Percentiles rank a stretch among this genome's conserved stretches.
These are phyloP conservation scores for Hypercompe scribonia DNA, from an alignment of 2,888 invertebrate species.

Conservation along the genomic window DNA sequence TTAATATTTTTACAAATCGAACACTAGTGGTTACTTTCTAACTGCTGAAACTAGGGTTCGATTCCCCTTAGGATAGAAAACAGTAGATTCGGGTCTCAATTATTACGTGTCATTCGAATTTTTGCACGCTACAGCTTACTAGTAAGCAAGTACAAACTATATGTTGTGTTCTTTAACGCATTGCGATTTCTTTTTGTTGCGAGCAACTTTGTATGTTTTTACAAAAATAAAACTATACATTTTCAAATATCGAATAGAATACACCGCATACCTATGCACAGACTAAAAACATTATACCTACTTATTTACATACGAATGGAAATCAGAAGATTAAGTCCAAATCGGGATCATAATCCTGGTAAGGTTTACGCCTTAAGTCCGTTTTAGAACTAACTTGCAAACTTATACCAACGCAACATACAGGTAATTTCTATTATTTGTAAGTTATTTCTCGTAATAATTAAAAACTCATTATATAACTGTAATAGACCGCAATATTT, in stretches of 20 bases:
- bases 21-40: no score
- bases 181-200: background rate
- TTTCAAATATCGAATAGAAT: no score
- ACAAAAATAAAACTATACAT: background rate
- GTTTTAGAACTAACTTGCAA: background rate
- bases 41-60: no score
- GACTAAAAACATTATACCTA: background rate
- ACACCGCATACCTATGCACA: no score
- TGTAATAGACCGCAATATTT: background rate
- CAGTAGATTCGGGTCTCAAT: background rate
- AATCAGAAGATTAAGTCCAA: background rate
- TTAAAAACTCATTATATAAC: slow-evolving; percentile 7
- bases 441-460: background rate
- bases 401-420: background rate
- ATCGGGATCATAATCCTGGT: background rate
- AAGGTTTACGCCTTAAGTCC: background rate
- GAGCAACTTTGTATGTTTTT: background rate
- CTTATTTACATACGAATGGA: background rate
- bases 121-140: background rate
- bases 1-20: no score
- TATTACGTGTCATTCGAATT: background rate
- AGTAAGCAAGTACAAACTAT: background rate
- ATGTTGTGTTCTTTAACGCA: background rate
- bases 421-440: background rate
- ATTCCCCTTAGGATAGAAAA: no score